Conservation (phyloP, 2,888 invertebrate species). For the Mythimna impura region DNA sequence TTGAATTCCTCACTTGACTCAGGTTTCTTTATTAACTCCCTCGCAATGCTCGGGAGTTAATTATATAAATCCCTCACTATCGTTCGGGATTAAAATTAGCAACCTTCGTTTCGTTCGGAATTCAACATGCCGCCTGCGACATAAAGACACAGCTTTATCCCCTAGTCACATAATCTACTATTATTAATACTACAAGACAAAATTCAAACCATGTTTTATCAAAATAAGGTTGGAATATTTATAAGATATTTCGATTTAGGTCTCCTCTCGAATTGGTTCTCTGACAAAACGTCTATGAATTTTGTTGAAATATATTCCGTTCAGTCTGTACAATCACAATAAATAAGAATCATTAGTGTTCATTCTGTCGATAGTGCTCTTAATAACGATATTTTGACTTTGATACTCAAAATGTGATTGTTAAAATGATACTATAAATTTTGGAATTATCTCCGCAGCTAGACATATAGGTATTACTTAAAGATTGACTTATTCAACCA, state of each 20-base stretch:
- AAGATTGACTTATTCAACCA: too few relatives aligned
- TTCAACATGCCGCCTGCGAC: too few relatives aligned
- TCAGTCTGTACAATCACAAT: slow-evolving; percentile 1
- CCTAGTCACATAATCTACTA: too few relatives aligned
- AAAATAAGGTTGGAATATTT: slow-evolving; percentile 28
- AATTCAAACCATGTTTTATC: neutral
- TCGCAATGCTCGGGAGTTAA: too few relatives aligned
- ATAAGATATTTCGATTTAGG: slow-evolving; percentile 17
- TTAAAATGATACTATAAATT: neutral
- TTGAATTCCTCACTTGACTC: too few relatives aligned
- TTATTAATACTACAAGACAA: neutral
- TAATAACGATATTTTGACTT: neutral
- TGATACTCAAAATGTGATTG: neutral
- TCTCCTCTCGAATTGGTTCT: slow-evolving; percentile 3
- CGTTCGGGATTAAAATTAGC: too few relatives aligned
- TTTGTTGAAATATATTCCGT: neutral
- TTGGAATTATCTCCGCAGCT: too few relatives aligned
- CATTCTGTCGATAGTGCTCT: neutral
- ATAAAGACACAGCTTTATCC: too few relatives aligned
- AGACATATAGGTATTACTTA: too few relatives aligned
- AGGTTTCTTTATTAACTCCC: too few relatives aligned
- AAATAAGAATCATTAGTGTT: neutral
- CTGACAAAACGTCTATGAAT: slow-evolving; percentile 1
- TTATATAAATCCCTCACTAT: too few relatives aligned
- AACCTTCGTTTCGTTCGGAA: too few relatives aligned